These are phyloP conservation scores for Halcyon smyrnensis DNA, from an alignment of 2,797 vertebrate genomes.

Conservation along the genomic window DNA sequence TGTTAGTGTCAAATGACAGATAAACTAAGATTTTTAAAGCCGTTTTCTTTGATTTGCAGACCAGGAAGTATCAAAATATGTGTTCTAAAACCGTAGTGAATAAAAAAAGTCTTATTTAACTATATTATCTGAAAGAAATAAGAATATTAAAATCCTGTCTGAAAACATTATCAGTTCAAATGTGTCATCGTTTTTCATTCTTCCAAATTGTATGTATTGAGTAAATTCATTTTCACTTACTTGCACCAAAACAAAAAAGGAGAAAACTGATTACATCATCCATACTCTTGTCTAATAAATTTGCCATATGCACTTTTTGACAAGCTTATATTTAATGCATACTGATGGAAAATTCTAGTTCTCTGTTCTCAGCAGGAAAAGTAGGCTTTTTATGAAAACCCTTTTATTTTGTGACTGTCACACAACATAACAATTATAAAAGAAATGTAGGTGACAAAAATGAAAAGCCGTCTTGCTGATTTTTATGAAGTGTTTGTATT, in stretches of 20 bases:
- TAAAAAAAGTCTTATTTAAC: background rate
- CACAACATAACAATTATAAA: conserved; percentile 69
- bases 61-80: background rate
- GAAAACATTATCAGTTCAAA: conserved; percentile 60
- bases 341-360: conserved; percentile 68
- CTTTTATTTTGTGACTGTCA: conserved; percentile 71
- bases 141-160: conserved; percentile 4
- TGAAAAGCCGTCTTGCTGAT: conserved; percentile 42
- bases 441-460: conserved; percentile 56
- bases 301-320: conserved; percentile 59
- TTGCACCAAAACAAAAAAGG: conserved; percentile 58
- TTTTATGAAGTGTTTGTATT: conserved; percentile 57
- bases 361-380: conserved; percentile 60
- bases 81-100: background rate
- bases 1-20: background rate
- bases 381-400: conserved; percentile 42
- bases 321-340: conserved; percentile 70
- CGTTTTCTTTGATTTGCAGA: background rate
- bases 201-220: conserved; percentile 48
- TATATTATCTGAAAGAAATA: conserved; percentile 16
- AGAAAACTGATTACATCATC: conserved; percentile 69
- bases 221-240: conserved; percentile 66
- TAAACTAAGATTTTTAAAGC: background rate
- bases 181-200: conserved; percentile 49
- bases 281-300: conserved; percentile 68